Base-by-base conservation (phyloP, 2,113 vertebrate genomes). In the Seriola rivoliana region DNA sequence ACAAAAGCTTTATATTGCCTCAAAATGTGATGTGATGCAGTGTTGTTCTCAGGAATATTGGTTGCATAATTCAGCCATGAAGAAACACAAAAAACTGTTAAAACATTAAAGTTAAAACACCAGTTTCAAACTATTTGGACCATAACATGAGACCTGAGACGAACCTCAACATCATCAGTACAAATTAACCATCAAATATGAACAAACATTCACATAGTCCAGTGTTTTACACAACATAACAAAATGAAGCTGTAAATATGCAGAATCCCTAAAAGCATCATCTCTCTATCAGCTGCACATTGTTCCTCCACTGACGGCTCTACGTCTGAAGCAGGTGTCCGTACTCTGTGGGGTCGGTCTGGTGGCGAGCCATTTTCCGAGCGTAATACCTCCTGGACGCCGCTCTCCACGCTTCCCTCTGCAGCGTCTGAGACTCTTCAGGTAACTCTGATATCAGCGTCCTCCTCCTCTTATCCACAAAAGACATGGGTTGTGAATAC, bases 381-480 rank as follows among this genome's bases (percentile, higher is more conserved):
- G 89, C 85, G 0, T 93, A 92, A 69, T 91, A 89, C 10, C 90
- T 84, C 32, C 83, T 85, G 46, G 94, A 88, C 0, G 93, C 87
- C 0, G 91, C 92, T 42, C 89, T 63, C 92, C 93, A 94, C 1
- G 88, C 86, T 60, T 91, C 90, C 81, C 88, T 86, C 66, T 87
- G 88, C 64, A 79, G 32, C 5, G 62, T 66, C 80, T 90, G 93
- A 1, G 85, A 71, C 11, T 89, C 86, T 1, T 75, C 76, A 0
- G 92, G 87, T 3, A 84, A 46, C n/a, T 80, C 78, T 0, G 81
- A 72, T 9, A 86, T 70, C 29, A 71, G 77, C 12, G 57, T 32
- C 65, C 52, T 78, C 57, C 58, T 81, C 4, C 68, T 76, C 25
- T 25, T 67, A 0, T 80, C 84, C 38, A 5, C 21, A 0, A 54